These are phyloP conservation scores for Ambastaia sidthimunki DNA, from an alignment of 2,797 vertebrate genomes.

Conservation along the genomic window DNA sequence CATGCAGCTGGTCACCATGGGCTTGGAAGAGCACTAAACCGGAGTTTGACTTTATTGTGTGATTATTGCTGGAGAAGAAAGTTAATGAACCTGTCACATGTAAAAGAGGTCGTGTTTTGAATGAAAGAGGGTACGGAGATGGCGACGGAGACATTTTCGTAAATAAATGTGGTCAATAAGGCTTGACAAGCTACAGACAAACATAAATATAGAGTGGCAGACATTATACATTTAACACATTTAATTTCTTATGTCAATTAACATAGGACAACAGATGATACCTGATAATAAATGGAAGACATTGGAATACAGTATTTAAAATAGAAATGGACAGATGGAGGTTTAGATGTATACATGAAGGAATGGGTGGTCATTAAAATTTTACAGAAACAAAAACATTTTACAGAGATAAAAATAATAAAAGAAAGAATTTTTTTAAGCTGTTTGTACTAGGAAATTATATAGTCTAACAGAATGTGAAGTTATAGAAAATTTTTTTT, in stretches of 20 bases:
- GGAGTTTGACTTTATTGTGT: slow-evolving; percentile 29
- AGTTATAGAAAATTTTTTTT: no score
- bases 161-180: slow-evolving; percentile 40
- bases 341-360: not conserved
- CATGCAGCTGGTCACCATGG: slow-evolving; percentile 32
- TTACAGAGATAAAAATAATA: no score
- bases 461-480: no score
- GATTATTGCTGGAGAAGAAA: slow-evolving; percentile 45
- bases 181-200: slow-evolving; percentile 18
- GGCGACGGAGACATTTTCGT: slow-evolving; percentile 2
- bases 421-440: no score
- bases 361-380: not conserved
- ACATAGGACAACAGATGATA: not conserved
- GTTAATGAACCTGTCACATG: slow-evolving; percentile 43
- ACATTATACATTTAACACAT: not conserved
- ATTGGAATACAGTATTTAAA: not conserved
- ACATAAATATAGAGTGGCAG: slow-evolving; percentile 6
- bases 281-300: not conserved
- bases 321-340: not conserved
- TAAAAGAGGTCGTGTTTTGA: not conserved
- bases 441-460: no score
- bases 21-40: slow-evolving; percentile 6
- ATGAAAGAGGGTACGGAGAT: slow-evolving; percentile 5
- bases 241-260: not conserved
- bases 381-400: no score